Percentiles rank a stretch among this genome's conserved stretches.
phyloP scores from a whole-genome alignment of 2,113 vertebrate species.

The Bungarus multicinctus region DNA sequence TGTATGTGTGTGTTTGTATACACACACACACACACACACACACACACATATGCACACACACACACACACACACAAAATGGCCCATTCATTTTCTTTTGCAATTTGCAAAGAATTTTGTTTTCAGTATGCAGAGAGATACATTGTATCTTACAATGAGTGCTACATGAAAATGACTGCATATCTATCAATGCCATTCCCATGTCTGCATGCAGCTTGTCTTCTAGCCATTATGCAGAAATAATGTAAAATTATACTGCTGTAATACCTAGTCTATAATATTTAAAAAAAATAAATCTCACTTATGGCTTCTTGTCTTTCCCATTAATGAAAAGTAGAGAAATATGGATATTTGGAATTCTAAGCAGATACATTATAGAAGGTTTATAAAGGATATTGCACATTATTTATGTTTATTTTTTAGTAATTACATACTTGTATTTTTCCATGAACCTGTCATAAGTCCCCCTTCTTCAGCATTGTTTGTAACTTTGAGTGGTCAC shows the following conservation, averaged over 20 bases:
- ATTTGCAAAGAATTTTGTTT: constrained; percentile 42
- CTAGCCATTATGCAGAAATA: constrained; percentile 33
- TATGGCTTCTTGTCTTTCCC: neutral
- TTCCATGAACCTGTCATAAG: neutral
- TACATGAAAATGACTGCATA: constrained; percentile 20
- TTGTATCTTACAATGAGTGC: constrained; percentile 35
- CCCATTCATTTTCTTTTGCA: neutral
- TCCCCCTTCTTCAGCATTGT: too few species aligned
- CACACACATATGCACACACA: too few species aligned
- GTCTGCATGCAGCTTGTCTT: constrained; percentile 24
- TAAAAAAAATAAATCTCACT: constrained; percentile 23
- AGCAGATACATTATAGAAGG: neutral
- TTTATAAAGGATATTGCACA: neutral
- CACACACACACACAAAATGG: neutral
- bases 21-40: too few species aligned
- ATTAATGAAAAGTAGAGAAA: neutral
- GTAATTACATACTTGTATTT: neutral
- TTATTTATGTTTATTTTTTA: neutral
- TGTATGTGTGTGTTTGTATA: too few species aligned
- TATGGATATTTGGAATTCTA: neutral
- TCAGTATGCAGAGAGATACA: constrained; percentile 27
- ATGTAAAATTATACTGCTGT: constrained; percentile 25
- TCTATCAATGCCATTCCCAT: constrained; percentile 28
- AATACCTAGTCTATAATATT: constrained; percentile 15
- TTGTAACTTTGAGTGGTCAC: too few species aligned